Evolutionary conservation across 2,888 invertebrate species (phyloP).

Genomic region (Netelia melanura): DNA sequence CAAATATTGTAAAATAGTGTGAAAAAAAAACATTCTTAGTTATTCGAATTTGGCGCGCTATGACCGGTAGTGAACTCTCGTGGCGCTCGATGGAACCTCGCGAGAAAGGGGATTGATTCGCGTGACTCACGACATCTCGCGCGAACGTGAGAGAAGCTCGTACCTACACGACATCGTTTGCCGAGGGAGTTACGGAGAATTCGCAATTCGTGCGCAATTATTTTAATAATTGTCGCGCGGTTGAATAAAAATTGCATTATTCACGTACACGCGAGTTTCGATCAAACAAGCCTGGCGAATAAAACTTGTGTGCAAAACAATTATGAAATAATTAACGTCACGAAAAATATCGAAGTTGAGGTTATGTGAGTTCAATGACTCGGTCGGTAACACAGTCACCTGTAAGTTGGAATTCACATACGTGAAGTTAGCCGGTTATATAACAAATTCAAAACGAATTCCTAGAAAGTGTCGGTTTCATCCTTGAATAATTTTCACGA

Average conservation of each 20-base stretch:
- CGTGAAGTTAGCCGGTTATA: too few species aligned
- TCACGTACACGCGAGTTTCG: background rate
- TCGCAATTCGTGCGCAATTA: conserved; percentile 28
- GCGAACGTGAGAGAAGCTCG: background rate
- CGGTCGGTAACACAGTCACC: too few species aligned
- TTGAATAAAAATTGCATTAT: background rate
- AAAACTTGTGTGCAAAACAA: too few species aligned
- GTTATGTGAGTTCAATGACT: too few species aligned
- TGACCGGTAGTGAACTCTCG: background rate
- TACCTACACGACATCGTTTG: background rate
- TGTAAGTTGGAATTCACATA: too few species aligned
- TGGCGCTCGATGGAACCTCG: background rate
- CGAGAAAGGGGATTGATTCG: conserved; percentile 24
- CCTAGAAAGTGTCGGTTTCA: too few species aligned
- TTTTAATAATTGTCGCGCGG: background rate
- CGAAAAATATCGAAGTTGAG: too few species aligned
- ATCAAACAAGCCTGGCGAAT: background rate
- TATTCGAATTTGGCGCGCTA: background rate
- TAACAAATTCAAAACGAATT: too few species aligned
- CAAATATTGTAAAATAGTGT: background rate
- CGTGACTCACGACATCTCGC: conserved; percentile 23
- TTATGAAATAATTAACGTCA: too few species aligned
- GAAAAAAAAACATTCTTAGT: background rate
- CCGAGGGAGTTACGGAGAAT: conserved; percentile 4
- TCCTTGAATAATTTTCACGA: too few species aligned